A percentile compares a stretch with the other conserved stretches of the same genome.
These are phyloP conservation scores for Stramonita haemastoma DNA, from an alignment of 2,888 invertebrate species.

Conservation along the genomic window DNA sequence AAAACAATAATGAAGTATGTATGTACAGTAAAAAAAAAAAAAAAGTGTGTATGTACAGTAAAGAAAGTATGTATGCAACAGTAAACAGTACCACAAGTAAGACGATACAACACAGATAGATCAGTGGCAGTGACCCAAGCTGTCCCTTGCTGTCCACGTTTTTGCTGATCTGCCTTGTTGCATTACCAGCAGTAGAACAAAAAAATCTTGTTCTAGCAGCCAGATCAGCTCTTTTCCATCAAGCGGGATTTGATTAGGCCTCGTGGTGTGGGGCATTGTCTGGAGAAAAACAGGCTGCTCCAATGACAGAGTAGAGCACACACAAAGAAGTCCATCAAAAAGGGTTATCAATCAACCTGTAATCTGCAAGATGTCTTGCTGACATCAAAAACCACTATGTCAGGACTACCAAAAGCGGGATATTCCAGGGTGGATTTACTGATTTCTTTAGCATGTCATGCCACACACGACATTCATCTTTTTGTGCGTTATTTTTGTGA, in stretches of 20 bases:
- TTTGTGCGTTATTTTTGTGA: too few relatives aligned
- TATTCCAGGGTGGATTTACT: not conserved
- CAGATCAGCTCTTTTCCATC: too few relatives aligned
- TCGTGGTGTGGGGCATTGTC: not conserved
- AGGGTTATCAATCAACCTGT: not conserved
- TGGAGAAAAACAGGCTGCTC: not conserved
- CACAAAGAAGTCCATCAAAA: not conserved
- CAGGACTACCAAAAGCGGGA: not conserved
- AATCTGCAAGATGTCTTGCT: not conserved
- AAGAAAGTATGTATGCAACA: too few relatives aligned
- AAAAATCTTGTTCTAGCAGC: too few relatives aligned
- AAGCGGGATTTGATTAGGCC: slow-evolving; percentile 1
- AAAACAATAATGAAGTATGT: too few relatives aligned
- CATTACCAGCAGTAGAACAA: too few relatives aligned
- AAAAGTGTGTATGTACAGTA: too few relatives aligned
- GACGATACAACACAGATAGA: not conserved
- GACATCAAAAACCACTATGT: not conserved
- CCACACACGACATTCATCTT: not conserved
- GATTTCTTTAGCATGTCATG: not conserved
- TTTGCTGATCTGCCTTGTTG: too few relatives aligned
- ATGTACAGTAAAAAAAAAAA: too few relatives aligned
- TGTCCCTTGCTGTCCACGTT: too few relatives aligned
- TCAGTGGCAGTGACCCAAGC: too few relatives aligned
- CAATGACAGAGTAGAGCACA: slow-evolving; percentile 8
- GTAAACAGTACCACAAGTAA: not conserved